Base-by-base conservation (phyloP, 2,113 vertebrate species). In the Anarhynchus alexandrinus region DNA sequence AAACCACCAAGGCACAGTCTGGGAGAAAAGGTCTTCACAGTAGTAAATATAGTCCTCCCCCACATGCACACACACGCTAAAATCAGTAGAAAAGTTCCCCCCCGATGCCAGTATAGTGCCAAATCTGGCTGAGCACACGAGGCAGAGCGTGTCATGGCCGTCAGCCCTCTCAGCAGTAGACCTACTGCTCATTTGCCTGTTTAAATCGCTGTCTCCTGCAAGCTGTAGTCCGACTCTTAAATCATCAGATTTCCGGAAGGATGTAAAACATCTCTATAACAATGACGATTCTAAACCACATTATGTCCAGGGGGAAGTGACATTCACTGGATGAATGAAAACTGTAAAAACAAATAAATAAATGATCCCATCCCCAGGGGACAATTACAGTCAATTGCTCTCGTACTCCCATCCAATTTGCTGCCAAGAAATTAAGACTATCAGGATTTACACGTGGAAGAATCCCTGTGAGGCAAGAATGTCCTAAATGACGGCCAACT, bases 121-220 rank as follows among this genome's bases (percentile, higher is more conserved):
- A 29, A 4, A 6, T 1, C 8, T 2, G 17, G 47, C n/a, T 92
- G 25, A 2, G 71, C 0, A 5, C 26, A 10, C 0, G 9, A 23
- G 36, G 62, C 79, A 59, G 61, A 69, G 54, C 16, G 0, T 2
- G 32, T 13, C 9, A 1, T 5, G 38, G 52, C n/a, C 86, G 27
- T 1, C 86, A 61, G 65, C 40, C 8, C 47, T 12, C 58, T 0
- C 76, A 9, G 51, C 62, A 26, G 30, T 2, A 67, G 32, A 30
- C 32, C 92, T 15, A 5, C n/a, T 2, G 0, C 66, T 8, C 3
- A 1, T 12, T 7, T 15, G 9, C 65, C 45, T n/a, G 7, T 45
- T 52, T 36, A 25, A 87, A 51, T 7, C 15, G 5, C 61, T 32
- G 0, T 45, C 78, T 52, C 49, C 73, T 62, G 36, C 80, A 57